Base-by-base conservation (phyloP, 2,797 vertebrate species). In the Siniperca scherzeri region DNA sequence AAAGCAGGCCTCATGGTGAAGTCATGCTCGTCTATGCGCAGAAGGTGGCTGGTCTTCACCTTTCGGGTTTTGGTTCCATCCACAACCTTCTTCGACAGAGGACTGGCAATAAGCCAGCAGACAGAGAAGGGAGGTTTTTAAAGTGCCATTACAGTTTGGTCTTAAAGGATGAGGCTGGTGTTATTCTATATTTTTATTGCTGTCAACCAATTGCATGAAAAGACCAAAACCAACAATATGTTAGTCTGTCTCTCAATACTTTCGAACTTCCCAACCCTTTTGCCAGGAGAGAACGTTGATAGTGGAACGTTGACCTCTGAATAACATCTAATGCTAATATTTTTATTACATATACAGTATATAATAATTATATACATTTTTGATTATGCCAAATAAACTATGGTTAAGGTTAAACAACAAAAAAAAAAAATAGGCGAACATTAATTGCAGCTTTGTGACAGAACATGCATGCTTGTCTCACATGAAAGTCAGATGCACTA, bases 1-100 rank as follows among this genome's bases (percentile, higher is more conserved):
- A 99, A 99, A 62, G 97, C 97, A 0, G 98, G 98, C 80, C 98
- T 95, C 98, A 99, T 97, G 89, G 96, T 97, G 92, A 99, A 99
- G 89, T 99, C 98, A 0, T 99, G 98, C 40, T 98, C 96, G 0
- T 99, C 96, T 0, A 99, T 97, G 55, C 96, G 94, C 77, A 99
- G 96, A 5, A 99, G 96, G n/a, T 97, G 97, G 78, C 95, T 97
- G 0, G 95, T 96, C 92, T 96, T 98, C 89, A 96, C 92, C 81
- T 89, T 95, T 67, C 80, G 83, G 25, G 89, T 82, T 94, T 98
- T 99, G 82, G 98, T 99, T 85, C 96, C 38, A 68, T 99, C 98
- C 0, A 87, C 83, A n/a, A 95, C 95, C 92, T 96, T 99, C 92
- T 96, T 98, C 6, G 96, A 94, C 48, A 96, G 84, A 52, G 95